Conservation (phyloP, 2,797 vertebrate genomes). For the Chaenodraco wilsoni region DNA sequence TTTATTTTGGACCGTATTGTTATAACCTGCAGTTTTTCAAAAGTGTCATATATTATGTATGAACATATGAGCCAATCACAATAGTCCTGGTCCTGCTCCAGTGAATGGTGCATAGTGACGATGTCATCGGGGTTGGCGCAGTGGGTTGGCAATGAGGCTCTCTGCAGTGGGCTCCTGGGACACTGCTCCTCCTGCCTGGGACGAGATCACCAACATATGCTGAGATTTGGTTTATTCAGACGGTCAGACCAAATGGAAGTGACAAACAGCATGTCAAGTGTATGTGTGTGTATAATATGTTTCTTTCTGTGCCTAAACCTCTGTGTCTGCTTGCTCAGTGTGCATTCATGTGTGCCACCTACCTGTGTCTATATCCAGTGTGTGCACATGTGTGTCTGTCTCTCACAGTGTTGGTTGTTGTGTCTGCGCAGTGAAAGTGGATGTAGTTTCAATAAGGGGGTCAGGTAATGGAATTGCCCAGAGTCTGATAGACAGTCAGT, state of each 20-base stretch:
- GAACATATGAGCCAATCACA: constrained; percentile 35
- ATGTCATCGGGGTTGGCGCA: constrained; percentile 75
- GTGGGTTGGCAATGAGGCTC: constrained; percentile 75
- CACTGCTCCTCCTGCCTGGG: constrained; percentile 59
- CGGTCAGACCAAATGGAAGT: constrained; percentile 50
- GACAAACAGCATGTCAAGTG: constrained; percentile 2
- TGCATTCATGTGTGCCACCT: constrained; percentile 10
- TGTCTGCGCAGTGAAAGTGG: constrained; percentile 44
- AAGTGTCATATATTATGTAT: constrained; percentile 33
- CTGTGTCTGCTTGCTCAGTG: constrained; percentile 23
- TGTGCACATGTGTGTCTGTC: neutral
- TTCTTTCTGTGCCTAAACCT: constrained; percentile 7
- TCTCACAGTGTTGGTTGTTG: constrained; percentile 24
- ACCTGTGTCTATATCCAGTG: constrained; percentile 9
- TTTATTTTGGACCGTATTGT: constrained; percentile 8
- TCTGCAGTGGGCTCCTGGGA: constrained; percentile 74
- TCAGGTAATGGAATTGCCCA: constrained; percentile 71
- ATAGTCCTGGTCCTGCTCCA: constrained; percentile 45
- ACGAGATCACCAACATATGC: constrained; percentile 58
- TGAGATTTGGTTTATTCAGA: constrained; percentile 61
- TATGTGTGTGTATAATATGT: neutral
- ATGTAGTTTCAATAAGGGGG: constrained; percentile 58
- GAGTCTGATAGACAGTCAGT: constrained; percentile 73
- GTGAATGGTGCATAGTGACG: constrained; percentile 76
- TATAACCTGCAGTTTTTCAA: neutral